These are phyloP conservation scores for Drosophila hydei DNA, from an alignment of 1,140 invertebrate genomes.

Conservation along the genomic window DNA sequence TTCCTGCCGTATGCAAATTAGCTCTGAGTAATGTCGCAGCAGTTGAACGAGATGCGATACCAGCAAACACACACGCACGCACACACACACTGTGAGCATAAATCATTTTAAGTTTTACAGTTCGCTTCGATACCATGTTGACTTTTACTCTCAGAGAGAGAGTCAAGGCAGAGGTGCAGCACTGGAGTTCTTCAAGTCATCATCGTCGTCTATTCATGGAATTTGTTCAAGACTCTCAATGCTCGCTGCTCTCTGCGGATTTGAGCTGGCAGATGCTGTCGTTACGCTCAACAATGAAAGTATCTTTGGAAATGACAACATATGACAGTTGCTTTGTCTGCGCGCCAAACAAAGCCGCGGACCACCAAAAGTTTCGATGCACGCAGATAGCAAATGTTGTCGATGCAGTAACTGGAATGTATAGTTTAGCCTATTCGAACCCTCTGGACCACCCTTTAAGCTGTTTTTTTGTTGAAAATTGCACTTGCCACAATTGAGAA, in stretches of 20 bases:
- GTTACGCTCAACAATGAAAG: slow-evolving; percentile 36
- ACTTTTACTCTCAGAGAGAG: background rate
- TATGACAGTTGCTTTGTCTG: slow-evolving; percentile 67
- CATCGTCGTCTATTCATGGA: slow-evolving; percentile 57
- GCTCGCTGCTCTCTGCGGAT: slow-evolving; percentile 49
- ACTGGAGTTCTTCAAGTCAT: slow-evolving; percentile 62
- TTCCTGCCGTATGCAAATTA: slow-evolving; percentile 71
- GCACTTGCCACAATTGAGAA: slow-evolving; percentile 65
- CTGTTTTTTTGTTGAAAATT: slow-evolving; percentile 13
- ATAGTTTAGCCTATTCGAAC: background rate
- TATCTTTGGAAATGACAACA: slow-evolving; percentile 50
- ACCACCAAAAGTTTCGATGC: slow-evolving; percentile 63
- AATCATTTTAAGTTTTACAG: slow-evolving; percentile 64
- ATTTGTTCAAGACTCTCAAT: slow-evolving; percentile 27
- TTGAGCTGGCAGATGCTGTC: slow-evolving; percentile 56
- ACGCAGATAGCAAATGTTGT: too few relatives aligned
- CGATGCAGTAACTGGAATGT: background rate
- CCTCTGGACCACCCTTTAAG: background rate
- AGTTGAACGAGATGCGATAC: slow-evolving; percentile 5
- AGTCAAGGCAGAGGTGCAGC: background rate
- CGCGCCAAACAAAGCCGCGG: slow-evolving; percentile 19
- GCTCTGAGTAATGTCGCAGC: slow-evolving; percentile 53
- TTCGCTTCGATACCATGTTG: slow-evolving; percentile 2
- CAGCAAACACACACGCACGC: background rate
- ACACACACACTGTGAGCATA: slow-evolving; percentile 50